These are phyloP conservation scores for Pempheris klunzingeri DNA, from an alignment of 2,797 vertebrate genomes.

Conservation along the genomic window DNA sequence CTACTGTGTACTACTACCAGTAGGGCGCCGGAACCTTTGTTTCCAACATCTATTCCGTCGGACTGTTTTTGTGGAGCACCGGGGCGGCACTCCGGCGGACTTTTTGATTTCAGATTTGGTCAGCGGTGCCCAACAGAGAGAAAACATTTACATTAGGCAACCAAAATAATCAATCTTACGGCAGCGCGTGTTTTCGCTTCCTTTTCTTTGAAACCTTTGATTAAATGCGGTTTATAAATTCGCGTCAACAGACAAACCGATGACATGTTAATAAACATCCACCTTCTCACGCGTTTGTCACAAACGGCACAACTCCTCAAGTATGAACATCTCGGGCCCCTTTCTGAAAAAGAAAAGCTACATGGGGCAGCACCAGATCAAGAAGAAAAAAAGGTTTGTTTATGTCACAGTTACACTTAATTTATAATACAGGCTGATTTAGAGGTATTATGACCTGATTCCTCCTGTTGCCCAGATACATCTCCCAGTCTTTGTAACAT, in stretches of 20 bases:
- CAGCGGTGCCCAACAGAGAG: fast-evolving
- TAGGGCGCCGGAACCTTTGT: constrained; percentile 46
- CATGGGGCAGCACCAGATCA: constrained; percentile 84
- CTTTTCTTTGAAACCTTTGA: background rate
- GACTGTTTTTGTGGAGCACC: constrained; percentile 64
- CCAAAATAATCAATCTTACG: background rate
- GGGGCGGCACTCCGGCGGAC: constrained; percentile 53
- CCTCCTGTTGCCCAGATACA: constrained; percentile 21
- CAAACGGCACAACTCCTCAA: constrained; percentile 8
- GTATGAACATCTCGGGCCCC: constrained; percentile 67
- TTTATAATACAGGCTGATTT: background rate
- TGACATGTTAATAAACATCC: constrained; percentile 59
- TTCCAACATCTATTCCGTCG: constrained; percentile 41
- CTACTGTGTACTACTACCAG: no score
- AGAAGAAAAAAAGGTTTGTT: constrained; percentile 78
- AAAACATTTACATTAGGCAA: constrained; percentile 15
- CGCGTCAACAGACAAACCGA: background rate
- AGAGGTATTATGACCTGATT: background rate
- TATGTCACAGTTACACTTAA: background rate
- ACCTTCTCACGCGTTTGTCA: constrained; percentile 15
- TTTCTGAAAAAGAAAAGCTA: constrained; percentile 81
- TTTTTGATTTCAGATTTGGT: constrained; percentile 67
- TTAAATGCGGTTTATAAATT: constrained; percentile 18
- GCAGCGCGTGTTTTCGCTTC: background rate
- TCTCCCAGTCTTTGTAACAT: background rate